These are phyloP conservation scores for Siphlonurus alternatus DNA, from an alignment of 2,888 invertebrate genomes.

Conservation along the genomic window DNA sequence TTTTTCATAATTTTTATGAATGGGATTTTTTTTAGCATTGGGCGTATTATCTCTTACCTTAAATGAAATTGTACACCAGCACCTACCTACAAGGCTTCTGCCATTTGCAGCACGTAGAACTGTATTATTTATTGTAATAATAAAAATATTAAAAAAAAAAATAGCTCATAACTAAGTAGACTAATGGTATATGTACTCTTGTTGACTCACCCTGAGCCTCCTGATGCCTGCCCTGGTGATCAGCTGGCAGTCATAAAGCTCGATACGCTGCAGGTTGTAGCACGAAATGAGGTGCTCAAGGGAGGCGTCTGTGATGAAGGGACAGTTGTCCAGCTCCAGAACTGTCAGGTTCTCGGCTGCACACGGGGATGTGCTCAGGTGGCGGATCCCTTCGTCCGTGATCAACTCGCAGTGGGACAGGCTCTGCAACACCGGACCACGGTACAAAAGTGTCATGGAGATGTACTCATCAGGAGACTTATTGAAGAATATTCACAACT, in stretches of 20 bases:
- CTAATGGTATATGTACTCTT: too few relatives aligned
- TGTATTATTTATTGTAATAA: too few relatives aligned
- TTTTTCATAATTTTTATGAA: too few relatives aligned
- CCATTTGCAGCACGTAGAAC: too few relatives aligned
- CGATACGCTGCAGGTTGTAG: constrained; percentile 90
- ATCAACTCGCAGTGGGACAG: constrained; percentile 97
- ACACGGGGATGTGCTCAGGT: constrained; percentile 81
- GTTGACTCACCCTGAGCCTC: constrained; percentile 65
- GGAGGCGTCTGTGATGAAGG: constrained; percentile 90
- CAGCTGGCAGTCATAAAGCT: constrained; percentile 97
- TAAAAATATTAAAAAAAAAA: too few relatives aligned
- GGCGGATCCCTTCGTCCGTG: constrained; percentile 94
- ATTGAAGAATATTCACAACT: background rate
- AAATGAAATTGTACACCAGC: too few relatives aligned
- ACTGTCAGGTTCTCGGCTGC: constrained; percentile 87
- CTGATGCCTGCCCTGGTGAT: constrained; percentile 95
- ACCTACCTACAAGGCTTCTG: too few relatives aligned
- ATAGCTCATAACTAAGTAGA: too few relatives aligned
- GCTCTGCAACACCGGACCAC: constrained; percentile 51
- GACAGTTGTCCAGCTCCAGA: constrained; percentile 96
- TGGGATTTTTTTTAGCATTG: too few relatives aligned
- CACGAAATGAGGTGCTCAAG: constrained; percentile 83
- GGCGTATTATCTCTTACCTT: too few relatives aligned
- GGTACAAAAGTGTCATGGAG: constrained; percentile 1
- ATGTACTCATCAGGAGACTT: background rate